A percentile compares a stretch with the other conserved stretches of the same genome.
Evolutionary conservation across 37 sponge, comb jelly and placozoan species (phyloP).

Genomic region (Oscarella lobularis): DNA sequence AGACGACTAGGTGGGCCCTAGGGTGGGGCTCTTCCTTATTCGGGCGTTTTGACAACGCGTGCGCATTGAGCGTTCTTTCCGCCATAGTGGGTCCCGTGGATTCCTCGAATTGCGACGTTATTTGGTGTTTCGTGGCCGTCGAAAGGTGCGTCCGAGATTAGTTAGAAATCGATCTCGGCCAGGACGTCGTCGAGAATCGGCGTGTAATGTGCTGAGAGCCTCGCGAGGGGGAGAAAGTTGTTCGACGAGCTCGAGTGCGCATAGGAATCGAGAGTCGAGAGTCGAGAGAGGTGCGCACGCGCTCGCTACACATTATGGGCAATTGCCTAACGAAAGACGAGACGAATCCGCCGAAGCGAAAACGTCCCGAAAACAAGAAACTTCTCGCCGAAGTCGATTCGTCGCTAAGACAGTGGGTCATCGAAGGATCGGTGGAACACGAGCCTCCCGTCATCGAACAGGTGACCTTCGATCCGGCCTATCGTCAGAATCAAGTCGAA

Average conservation of each 20-base stretch:
- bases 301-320: no score
- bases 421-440: neutral
- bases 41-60: neutral
- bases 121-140: neutral
- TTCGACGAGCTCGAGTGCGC: no score
- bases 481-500: conserved; percentile 24
- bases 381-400: neutral
- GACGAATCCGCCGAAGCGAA: no score
- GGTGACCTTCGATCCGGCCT: neutral
- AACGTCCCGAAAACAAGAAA: neutral
- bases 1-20: neutral
- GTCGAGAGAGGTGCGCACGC: no score
- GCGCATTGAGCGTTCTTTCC: neutral
- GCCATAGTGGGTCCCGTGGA: neutral
- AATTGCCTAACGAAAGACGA: neutral
- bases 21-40: neutral
- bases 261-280: no score
- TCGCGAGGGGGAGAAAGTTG: no score
- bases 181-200: no score
- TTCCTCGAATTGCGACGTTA: neutral
- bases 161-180: no score
- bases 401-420: neutral
- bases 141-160: neutral
- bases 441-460: neutral
- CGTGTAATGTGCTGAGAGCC: no score